These are phyloP conservation scores for Eretmochelys imbricata DNA, from an alignment of 2,113 vertebrate species.

Conservation along the genomic window DNA sequence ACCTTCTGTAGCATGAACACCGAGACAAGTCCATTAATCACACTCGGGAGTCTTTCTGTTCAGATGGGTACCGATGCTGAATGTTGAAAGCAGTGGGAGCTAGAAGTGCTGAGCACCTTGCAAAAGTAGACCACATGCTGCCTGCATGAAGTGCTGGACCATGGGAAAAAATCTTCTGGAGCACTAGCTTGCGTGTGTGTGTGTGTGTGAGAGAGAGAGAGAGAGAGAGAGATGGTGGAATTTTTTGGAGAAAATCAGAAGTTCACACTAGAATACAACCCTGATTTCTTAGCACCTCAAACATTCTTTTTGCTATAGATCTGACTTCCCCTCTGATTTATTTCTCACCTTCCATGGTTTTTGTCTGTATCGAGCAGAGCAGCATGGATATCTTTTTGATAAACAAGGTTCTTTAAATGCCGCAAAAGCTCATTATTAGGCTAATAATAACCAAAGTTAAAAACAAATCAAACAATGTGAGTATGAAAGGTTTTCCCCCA, in stretches of 20 bases:
- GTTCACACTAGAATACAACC: constrained; percentile 35
- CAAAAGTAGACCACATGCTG: constrained; percentile 46
- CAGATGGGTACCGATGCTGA: constrained; percentile 13
- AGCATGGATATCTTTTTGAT: constrained; percentile 53
- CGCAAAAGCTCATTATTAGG: constrained; percentile 81
- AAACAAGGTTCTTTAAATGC: constrained; percentile 69
- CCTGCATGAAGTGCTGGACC: constrained; percentile 30
- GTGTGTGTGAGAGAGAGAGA: not conserved
- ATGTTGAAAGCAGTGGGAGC: not conserved
- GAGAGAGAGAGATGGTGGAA: not conserved
- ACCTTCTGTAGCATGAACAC: constrained; percentile 46
- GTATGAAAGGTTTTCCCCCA: constrained; percentile 77
- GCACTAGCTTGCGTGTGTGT: constrained; percentile 38
- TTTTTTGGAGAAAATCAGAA: not conserved
- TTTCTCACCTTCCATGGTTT: constrained; percentile 29
- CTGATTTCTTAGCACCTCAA: constrained; percentile 19
- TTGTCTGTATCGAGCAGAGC: constrained; percentile 74
- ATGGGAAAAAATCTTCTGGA: constrained; percentile 50
- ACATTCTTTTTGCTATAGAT: not conserved
- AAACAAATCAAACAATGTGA: constrained; percentile 79
- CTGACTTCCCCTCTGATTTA: constrained; percentile 51
- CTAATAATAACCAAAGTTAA: constrained; percentile 78
- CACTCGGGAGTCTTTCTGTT: constrained; percentile 32
- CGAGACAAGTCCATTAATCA: constrained; percentile 47
- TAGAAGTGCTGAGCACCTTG: constrained; percentile 21